These are phyloP conservation scores for Hetaerina americana DNA, from an alignment of 1,140 invertebrate genomes.

Conservation along the genomic window DNA sequence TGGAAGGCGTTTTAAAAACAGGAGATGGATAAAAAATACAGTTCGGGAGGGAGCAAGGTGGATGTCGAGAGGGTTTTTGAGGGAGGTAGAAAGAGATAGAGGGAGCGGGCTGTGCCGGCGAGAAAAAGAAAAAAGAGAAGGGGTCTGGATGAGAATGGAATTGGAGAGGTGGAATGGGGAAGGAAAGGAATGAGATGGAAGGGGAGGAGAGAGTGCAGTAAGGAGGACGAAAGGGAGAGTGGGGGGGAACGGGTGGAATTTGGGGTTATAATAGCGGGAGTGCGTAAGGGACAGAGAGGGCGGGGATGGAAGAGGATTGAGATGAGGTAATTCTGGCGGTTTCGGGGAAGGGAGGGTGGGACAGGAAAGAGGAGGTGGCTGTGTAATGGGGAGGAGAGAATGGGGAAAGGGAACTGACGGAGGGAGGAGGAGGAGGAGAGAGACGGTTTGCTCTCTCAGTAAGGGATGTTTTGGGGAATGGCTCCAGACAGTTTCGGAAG, in stretches of 20 bases:
- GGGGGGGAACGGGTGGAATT: no score
- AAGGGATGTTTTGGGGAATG: background rate
- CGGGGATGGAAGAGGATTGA: background rate
- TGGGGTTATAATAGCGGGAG: no score
- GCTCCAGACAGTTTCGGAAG: background rate
- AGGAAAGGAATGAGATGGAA: no score
- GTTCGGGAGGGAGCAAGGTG: no score
- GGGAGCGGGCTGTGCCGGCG: background rate
- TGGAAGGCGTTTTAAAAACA: background rate
- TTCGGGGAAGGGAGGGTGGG: background rate
- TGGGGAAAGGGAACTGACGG: background rate
- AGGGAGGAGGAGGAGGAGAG: background rate
- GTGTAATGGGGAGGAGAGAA: background rate
- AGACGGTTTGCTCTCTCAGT: background rate
- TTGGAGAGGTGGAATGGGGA: no score
- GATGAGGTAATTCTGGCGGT: background rate
- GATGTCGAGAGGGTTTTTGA: background rate
- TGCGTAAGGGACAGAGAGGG: no score
- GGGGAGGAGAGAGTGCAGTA: no score
- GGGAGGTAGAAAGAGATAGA: background rate
- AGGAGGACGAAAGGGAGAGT: no score
- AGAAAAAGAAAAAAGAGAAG: no score
- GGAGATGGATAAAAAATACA: no score
- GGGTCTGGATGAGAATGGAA: no score
- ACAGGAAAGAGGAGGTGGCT: no score